These are phyloP conservation scores for Elephas maximus DNA, from an alignment of 2,113 vertebrate genomes.

Conservation along the genomic window DNA sequence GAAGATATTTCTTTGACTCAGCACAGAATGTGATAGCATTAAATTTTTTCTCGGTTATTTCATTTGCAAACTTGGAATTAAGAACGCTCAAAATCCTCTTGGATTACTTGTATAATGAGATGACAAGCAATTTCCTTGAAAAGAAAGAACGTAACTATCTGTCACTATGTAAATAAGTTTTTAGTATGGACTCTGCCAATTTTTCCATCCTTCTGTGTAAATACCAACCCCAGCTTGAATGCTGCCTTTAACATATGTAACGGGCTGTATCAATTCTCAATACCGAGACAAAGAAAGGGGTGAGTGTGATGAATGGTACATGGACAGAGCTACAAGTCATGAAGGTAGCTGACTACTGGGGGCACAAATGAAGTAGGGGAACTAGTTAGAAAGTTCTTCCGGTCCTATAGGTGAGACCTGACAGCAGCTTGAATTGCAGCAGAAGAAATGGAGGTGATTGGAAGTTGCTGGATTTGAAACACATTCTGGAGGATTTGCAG, in stretches of 20 bases:
- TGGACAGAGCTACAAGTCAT: background rate
- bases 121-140: slow-evolving; percentile 25
- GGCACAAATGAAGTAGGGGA: background rate
- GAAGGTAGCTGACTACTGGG: slow-evolving; percentile 9
- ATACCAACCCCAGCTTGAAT: background rate
- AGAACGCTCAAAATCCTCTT: slow-evolving; percentile 18
- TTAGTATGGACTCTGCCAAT: background rate
- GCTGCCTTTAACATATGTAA: background rate
- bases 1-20: background rate
- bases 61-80: slow-evolving; percentile 30
- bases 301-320: rapidly evolving
- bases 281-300: background rate
- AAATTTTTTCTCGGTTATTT: slow-evolving; percentile 1
- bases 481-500: slow-evolving; percentile 51
- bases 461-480: slow-evolving; percentile 4
- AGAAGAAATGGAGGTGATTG: background rate
- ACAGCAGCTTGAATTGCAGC: background rate
- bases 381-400: background rate
- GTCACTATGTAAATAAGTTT: background rate
- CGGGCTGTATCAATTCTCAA: background rate
- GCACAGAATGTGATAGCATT: background rate
- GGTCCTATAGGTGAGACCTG: background rate
- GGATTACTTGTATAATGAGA: background rate
- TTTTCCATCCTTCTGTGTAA: slow-evolving; percentile 12
- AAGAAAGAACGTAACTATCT: background rate